A percentile compares a stretch with the other conserved stretches of the same genome.
These are phyloP conservation scores for Ceyx melanurus DNA, from an alignment of 2,113 vertebrate species.

Conservation along the genomic window DNA sequence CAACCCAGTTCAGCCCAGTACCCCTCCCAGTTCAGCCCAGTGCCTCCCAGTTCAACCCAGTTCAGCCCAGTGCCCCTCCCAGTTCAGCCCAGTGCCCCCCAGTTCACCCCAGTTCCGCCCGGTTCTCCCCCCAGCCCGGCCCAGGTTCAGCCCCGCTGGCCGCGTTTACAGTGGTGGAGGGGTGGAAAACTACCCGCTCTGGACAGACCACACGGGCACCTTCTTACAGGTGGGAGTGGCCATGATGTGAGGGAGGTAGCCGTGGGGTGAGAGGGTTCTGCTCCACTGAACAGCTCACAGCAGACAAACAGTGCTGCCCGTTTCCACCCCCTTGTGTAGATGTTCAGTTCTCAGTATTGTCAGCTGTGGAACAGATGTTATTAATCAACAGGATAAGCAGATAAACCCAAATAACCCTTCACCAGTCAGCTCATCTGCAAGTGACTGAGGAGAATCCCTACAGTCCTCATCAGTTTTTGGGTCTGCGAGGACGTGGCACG, in stretches of 20 bases:
- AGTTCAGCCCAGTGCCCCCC: no score
- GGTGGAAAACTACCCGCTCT: neutral
- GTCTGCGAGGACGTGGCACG: neutral
- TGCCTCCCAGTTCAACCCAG: no score
- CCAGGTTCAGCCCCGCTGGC: rapidly evolving
- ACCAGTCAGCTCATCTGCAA: neutral
- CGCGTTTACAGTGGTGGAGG: rapidly evolving
- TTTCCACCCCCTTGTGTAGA: neutral
- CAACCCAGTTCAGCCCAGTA: no score
- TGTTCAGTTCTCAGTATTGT: neutral
- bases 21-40: no score
- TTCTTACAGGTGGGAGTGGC: neutral
- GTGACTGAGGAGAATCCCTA: neutral
- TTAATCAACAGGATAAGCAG: constrained; percentile 11
- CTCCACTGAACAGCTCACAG: rapidly evolving
- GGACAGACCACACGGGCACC: rapidly evolving
- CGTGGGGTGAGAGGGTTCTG: rapidly evolving
- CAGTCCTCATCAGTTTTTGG: neutral
- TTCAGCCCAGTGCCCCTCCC: no score
- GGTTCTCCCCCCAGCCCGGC: no score
- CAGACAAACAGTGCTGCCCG: rapidly evolving
- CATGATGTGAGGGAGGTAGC: rapidly evolving
- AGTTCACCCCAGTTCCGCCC: no score
- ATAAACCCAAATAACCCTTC: neutral
- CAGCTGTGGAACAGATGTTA: constrained; percentile 31